Base-by-base conservation (phyloP, 2,888 invertebrate species). In the Lasioglossum oenotherae region DNA sequence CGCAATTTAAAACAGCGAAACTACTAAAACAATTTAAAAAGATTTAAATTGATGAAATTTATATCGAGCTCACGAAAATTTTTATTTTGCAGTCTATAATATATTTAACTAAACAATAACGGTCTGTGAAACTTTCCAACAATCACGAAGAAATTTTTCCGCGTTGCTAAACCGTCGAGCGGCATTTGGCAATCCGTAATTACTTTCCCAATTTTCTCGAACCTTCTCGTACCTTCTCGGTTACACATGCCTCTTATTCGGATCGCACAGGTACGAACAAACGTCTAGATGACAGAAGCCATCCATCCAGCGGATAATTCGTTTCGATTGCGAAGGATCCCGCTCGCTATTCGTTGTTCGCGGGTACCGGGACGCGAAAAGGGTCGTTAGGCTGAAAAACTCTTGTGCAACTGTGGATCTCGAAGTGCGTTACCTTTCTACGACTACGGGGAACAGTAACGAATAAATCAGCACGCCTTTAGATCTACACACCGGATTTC, bases 391-490 rank as follows among this genome's bases (percentile, higher is more conserved):
- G 80, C 75, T 38, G 85, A 77, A 82, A 86, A 87, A 87, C 78
- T 85, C 84, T 87, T 88, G 88, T 81, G 88, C 82, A 87, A 90
- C 67, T 78, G 78, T 78, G 80, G 75, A 84, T 84, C 86, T 79
- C 46, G 78, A 67, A 69, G 73, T 82, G 79, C 57, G 81, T 81
- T 81, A 81, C 86, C 80, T 80, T 80, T 77, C 46, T 84, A 78
- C 78, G 73, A 46, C 41, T 80, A 76, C 78, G 49, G 76, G 74
- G 60, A 38, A 77, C 73, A 81, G 57, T 73, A 85, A 84, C 82
- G 78, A 80, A 88, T 87, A 88, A 84, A 88, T 88, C 87, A 87
- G 82, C 80, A 72, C 44, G 78, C 69, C 84, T 87, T 84, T 84
- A 57, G 81, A 74, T 78, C 46, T 64, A 53, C 74, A 72, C 64